Percentiles rank a stretch among this genome's conserved stretches.
These are phyloP conservation scores for Acanthacorydalis orientalis DNA, from an alignment of 2,888 invertebrate genomes.

Conservation along the genomic window DNA sequence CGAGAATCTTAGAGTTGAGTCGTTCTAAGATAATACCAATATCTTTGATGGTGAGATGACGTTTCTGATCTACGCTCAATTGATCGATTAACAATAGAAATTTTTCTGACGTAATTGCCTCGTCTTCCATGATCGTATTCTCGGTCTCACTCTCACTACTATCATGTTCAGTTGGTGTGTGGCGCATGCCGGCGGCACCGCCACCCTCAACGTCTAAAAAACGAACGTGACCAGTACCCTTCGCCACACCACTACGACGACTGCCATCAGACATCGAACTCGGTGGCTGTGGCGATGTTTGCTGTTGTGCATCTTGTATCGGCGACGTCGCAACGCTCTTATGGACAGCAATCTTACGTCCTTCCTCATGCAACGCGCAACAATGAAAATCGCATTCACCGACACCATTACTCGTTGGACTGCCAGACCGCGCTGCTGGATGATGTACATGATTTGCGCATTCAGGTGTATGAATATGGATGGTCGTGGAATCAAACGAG, in stretches of 20 bases:
- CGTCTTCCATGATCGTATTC: constrained; percentile 84
- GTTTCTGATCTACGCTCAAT: constrained; percentile 80
- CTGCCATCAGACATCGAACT: constrained; percentile 19
- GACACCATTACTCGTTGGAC: constrained; percentile 38
- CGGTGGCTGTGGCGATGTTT: constrained; percentile 47
- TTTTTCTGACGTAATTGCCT: constrained; percentile 76
- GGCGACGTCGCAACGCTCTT: constrained; percentile 87
- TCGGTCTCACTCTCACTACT: constrained; percentile 88
- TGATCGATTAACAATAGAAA: constrained; percentile 87
- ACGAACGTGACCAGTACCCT: constrained; percentile 62
- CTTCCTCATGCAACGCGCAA: constrained; percentile 86
- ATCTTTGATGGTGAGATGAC: constrained; percentile 84
- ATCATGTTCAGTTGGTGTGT: constrained; percentile 48
- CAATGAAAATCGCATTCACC: constrained; percentile 89
- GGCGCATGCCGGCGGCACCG: constrained; percentile 20
- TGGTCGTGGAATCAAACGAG: constrained; percentile 28
- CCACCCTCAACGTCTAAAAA: constrained; percentile 62
- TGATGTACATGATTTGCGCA: constrained; percentile 56
- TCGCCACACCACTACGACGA: constrained; percentile 26
- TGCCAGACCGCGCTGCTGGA: constrained; percentile 44
- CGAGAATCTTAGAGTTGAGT: constrained; percentile 81
- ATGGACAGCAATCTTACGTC: constrained; percentile 78
- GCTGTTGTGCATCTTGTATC: constrained; percentile 57
- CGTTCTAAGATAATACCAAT: constrained; percentile 88
- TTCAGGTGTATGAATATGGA: constrained; percentile 71